Conservation (phyloP, 2,888 invertebrate species). For the Mystacides longicornis region DNA sequence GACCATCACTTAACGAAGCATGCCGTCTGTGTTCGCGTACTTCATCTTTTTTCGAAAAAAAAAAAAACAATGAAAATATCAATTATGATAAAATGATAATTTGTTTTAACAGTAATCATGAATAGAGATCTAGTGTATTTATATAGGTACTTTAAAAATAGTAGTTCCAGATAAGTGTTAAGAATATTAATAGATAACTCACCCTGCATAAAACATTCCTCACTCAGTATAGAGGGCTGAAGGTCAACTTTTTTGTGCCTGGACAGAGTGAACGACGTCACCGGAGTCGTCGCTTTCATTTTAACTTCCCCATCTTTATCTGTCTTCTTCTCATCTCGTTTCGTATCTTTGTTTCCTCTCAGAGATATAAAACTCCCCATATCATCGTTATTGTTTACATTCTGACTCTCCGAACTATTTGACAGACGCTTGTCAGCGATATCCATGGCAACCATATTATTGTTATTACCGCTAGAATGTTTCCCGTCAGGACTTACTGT, state of each 20-base stretch:
- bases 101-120: too few species aligned
- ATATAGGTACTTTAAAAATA: too few species aligned
- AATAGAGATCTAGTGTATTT: too few species aligned
- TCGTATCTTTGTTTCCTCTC: slow-evolving; percentile 30
- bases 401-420: background rate
- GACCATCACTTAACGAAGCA: slow-evolving; percentile 47
- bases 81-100: background rate
- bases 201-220: slow-evolving; percentile 26
- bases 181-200: background rate
- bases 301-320: slow-evolving; percentile 39
- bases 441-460: background rate
- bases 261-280: slow-evolving; percentile 52
- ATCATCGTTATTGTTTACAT: background rate
- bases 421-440: background rate
- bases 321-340: slow-evolving; percentile 18
- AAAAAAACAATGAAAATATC: background rate
- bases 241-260: slow-evolving; percentile 56
- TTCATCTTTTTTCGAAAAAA: slow-evolving; percentile 7
- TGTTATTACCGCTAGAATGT: slow-evolving; percentile 7
- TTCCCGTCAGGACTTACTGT: background rate
- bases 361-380: slow-evolving; percentile 27
- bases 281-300: slow-evolving; percentile 40
- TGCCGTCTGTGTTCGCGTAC: slow-evolving; percentile 35
- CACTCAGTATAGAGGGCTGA: slow-evolving; percentile 38
- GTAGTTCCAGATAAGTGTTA: background rate